These are phyloP conservation scores for Listronotus bonariensis DNA, from an alignment of 1,140 invertebrate species.

Conservation along the genomic window DNA sequence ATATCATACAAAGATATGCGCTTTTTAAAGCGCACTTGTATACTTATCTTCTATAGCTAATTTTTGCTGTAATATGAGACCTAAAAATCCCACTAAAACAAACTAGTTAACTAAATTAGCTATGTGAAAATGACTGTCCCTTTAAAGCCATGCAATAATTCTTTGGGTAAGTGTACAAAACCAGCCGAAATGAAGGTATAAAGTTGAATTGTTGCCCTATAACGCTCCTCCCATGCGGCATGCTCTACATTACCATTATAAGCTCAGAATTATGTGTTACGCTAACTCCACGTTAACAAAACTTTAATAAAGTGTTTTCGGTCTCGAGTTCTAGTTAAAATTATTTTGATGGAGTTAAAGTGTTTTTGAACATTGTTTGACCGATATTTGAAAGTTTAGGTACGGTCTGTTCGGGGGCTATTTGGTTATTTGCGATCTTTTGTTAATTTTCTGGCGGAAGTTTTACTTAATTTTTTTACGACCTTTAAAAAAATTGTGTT, in stretches of 20 bases:
- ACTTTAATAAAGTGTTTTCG: constrained; percentile 7
- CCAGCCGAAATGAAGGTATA: constrained; percentile 17
- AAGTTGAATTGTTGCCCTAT: constrained; percentile 18
- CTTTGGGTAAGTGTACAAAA: neutral
- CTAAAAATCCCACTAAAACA: too few species aligned
- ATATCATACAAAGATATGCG: too few species aligned
- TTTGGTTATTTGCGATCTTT: too few species aligned
- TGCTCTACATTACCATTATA: constrained; percentile 21
- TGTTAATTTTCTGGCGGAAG: too few species aligned
- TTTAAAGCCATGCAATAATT: too few species aligned
- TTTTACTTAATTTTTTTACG: too few species aligned
- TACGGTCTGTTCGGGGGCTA: neutral
- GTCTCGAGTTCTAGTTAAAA: constrained; percentile 7
- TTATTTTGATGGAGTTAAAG: constrained; percentile 4
- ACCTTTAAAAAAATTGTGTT: too few species aligned
- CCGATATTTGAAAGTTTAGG: neutral
- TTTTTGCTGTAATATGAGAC: too few species aligned
- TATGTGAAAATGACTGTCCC: too few species aligned
- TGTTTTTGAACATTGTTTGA: constrained; percentile 3
- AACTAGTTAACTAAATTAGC: too few species aligned
- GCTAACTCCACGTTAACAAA: neutral
- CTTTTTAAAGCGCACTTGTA: too few species aligned
- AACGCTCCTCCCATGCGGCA: constrained; percentile 19
- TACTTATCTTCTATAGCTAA: too few species aligned
- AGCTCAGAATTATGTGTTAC: constrained; percentile 27